phyloP scores from a whole-genome alignment of 2,888 invertebrate species.

The Dendrolimus pini region DNA sequence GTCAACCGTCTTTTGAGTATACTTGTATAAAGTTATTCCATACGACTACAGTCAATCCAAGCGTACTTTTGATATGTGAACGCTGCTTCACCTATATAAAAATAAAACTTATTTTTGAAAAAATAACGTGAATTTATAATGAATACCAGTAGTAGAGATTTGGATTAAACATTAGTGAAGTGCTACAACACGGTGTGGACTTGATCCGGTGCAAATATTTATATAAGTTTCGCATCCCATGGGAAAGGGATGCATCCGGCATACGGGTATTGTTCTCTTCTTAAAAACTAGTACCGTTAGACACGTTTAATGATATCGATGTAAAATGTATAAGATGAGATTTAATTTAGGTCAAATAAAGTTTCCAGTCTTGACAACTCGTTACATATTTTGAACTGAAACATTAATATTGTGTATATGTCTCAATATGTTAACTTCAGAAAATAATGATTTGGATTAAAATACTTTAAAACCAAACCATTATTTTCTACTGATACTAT shows the following conservation, averaged over 20 bases:
- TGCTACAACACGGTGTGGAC: conserved; percentile 6
- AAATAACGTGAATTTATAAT: neutral
- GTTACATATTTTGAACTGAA: too few species aligned
- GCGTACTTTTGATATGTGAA: too few species aligned
- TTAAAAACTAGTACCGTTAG: neutral
- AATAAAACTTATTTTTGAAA: neutral
- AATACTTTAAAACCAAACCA: too few species aligned
- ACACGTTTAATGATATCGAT: neutral
- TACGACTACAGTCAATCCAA: too few species aligned
- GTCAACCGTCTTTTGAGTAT: too few species aligned
- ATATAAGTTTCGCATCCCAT: conserved; percentile 14
- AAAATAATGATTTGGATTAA: too few species aligned
- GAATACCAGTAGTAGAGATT: neutral
- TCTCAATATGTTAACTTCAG: too few species aligned
- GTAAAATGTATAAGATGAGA: neutral
- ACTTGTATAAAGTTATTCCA: too few species aligned
- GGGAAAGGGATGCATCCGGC: conserved; percentile 11
- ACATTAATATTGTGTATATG: too few species aligned
- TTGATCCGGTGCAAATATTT: conserved; percentile 24
- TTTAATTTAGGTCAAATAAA: neutral
- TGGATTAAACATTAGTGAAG: neutral
- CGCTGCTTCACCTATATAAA: too few species aligned
- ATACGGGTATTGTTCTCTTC: neutral
- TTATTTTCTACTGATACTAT: too few species aligned
- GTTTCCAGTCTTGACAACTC: too few species aligned